Conservation (phyloP, 2,888 invertebrate species). For the Pristionchus arcanus region DNA sequence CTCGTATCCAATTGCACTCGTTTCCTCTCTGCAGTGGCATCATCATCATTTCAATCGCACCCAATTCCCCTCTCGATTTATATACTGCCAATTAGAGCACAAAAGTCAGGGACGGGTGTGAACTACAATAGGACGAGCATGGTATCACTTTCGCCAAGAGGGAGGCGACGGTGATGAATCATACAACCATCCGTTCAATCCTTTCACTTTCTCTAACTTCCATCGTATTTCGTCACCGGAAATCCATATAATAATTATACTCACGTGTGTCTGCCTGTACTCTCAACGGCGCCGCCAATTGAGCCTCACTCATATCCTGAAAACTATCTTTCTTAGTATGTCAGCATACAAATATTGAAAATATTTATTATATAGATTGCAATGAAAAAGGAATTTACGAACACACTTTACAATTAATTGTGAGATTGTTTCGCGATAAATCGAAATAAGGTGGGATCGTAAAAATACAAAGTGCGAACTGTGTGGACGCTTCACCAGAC, state of each 20-base stretch:
- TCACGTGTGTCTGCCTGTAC: constrained; percentile 22
- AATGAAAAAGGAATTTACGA: background rate
- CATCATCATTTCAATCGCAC: constrained; percentile 22
- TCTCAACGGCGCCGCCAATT: background rate
- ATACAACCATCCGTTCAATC: constrained; percentile 36
- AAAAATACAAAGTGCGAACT: no score
- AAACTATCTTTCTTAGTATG: background rate
- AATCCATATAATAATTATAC: background rate
- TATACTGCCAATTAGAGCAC: constrained; percentile 9
- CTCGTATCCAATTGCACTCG: constrained; percentile 1
- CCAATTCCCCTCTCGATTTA: background rate
- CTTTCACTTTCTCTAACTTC: constrained; percentile 39
- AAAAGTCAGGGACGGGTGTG: background rate
- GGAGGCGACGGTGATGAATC: background rate
- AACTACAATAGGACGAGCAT: background rate
- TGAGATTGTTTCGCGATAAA: background rate
- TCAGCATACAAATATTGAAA: background rate
- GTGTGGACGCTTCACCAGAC: no score
- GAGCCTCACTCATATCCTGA: constrained; percentile 33
- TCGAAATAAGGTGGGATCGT: background rate
- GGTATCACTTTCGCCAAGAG: background rate
- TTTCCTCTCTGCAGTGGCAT: constrained; percentile 49
- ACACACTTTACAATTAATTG: background rate
- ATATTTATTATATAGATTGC: background rate
- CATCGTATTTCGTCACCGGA: background rate